Evolutionary conservation across 2,797 vertebrate species (phyloP), one percentile per base, ranked within the genome.

Genomic region (Danio choprae): DNA sequence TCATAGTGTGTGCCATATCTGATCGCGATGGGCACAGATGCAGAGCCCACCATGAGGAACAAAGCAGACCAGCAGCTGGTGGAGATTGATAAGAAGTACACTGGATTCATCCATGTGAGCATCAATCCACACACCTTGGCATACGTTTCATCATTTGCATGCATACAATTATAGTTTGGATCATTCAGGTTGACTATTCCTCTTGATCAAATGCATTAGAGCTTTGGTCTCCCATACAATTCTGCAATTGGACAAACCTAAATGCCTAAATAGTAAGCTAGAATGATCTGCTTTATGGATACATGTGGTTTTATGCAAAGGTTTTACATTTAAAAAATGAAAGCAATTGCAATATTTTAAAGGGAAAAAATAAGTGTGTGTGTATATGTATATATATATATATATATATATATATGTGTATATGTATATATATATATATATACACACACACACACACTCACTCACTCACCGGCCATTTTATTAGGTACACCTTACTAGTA

Each of bases 21-120:
- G 93, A 97, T 99, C 89, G 97, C 98, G 76, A 98, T 99, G 95
- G 98, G 96, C 90, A 99, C 98, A 84, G 98, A 99, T 91, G 96
- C 97, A 81, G 97, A 99, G 89, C 95, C 96, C 83, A 95, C 95
- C 89, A 99, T 98, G 97, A 94, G 97, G 90, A 99, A 98, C 74
- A 99, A 99, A 93, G 93, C 97, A 59, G 97, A 98, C 88, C 96
- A 97, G 83, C 98, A 99, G 77, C 93, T 99, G 89, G 95, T 98
- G 90, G 97, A 99, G 91, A 99, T 99, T 80, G 98, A 99, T 91
- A 98, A 98, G 92, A 99, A 99, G 87, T 99, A 99, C 89, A 97
- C 97, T 80, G 98, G 98, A 86, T 99, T 99, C 90, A 98, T 99
- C 91, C 98, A 99, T 71, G 98, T 99, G 91, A 93, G 93, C 88